Evolutionary conservation across 2,113 vertebrate species (phyloP), one percentile per base, ranked within the genome.

Genomic region (Butastur rufipennis): DNA sequence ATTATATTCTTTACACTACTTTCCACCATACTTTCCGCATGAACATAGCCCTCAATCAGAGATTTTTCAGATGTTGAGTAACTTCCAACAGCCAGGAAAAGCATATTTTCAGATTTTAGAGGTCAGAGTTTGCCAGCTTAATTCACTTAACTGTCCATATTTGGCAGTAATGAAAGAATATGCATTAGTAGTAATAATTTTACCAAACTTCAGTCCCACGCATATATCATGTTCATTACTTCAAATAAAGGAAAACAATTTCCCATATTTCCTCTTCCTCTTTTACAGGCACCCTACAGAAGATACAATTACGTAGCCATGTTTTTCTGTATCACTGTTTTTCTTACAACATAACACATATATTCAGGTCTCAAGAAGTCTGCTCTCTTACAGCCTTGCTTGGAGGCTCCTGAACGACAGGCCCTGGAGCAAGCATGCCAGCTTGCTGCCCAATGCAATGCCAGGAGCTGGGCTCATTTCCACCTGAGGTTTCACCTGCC

Each of bases 401-500:
- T 45, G 81, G 26, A 66, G 45, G 36, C 40, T 84, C 56, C 32
- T 42, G 22, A 40, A 13, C 0, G 0, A 16, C n/a, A 58, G 31
- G 1, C 50, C 38, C 52, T 25, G 31, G 13, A 56, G 55, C 31
- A 58, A 47, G 26, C 5, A 17, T 2, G 11, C 21, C 75, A 92
- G 45, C 42, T 47, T 31, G n/a, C 47, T 50, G 43, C 38, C 32
- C 59, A 40, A 16, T 2, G 23, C 55, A 73, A 10, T 32, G 56
- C 34, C 70, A 90, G 27, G 26, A 74, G 18, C 36, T 40, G 10
- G 47, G 45, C 40, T 71, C 56, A 11, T 4, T 63, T 40, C n/a
- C 50, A 83, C 31, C 26, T 27, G 29, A 52, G 66, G 36, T 27
- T 50, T 71, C 55, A 71, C 15, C 13, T 25, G 9, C 42, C 74